Base-by-base conservation (phyloP, 2,888 invertebrate species). In the Heliconius charithonia region DNA sequence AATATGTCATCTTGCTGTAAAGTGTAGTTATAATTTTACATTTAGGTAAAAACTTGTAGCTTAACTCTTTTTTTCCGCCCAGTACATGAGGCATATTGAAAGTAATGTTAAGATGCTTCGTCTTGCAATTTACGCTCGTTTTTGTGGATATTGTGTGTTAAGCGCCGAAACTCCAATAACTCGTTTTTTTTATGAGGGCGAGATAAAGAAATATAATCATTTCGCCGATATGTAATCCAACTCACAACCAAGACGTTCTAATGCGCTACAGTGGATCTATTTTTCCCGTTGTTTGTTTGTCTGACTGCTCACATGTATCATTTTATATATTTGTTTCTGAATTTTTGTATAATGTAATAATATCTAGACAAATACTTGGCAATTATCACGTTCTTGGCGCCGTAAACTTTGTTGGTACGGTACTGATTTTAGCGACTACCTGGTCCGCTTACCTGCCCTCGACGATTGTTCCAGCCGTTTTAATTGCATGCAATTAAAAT, bases 361-460 rank as follows among this genome's bases (percentile, higher is more conserved):
- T 63, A 74, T 74, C 37, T 74, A 74, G 74, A 65, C 63, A 62
- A 62, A 74, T 65, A 63, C 74, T 63, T 22, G 63, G 71, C 77
- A 80, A 81, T 81, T 80, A 81, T 77, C 81, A 81, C 78, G 75
- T 80, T 62, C 51, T 41, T 76, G 80, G 81, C 80, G 81, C 80
- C 82, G 81, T 81, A 80, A 80, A 76, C 75, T 78, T 80, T 80
- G 80, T 81, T 80, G 77, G 73, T 78, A 32, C 29, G 59, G 78
- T 32, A 63, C 69, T 75, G 75, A 80, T 82, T 84, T 79, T 79
- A 70, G 76, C 78, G 32, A 80, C 87, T 88, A 88, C 88, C 88
- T 88, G 88, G 78, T 51, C 72, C 32, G 62, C 66, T 63, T 85
- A 88, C 89, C 89, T 87, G 87, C 72, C 74, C 67, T 76, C 63